Base-by-base conservation (phyloP, 2,113 vertebrate genomes). In the Serilophus lunatus region DNA sequence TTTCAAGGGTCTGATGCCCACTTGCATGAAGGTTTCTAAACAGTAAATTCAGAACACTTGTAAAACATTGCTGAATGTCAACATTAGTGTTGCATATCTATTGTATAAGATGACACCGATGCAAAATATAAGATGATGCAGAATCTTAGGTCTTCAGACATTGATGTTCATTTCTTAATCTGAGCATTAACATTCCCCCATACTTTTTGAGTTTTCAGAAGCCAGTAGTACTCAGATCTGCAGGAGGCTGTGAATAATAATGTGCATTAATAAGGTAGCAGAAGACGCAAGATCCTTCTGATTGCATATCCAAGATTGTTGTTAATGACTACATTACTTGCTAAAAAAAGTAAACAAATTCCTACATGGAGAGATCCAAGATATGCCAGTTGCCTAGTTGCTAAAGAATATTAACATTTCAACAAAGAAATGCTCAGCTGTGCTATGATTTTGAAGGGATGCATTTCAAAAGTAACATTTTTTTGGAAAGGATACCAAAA, bases 321-420 rank as follows among this genome's bases (percentile, higher is more conserved):
- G 68, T 95, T 94, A 92, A 88, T 90, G 86, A 96, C 83, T 91
- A 80, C 18, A 86, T 91, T 66, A 84, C 78, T 89, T 96, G 63
- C 66, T 95, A 91, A 90, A 93, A 95, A 95, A 94, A 82, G 84
- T 92, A 96, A 95, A 96, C 91, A 94, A 83, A 91, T 75, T 86
- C 47, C 44, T 79, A 66, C 57, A 82, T 84, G 53, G 40, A 90
- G 65, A 79, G 24, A 91, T 88, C 45, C 71, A 90, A 95, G 75
- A 85, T 78, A 69, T 60, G 61, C 14, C 70, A 88, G 63, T 92
- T 96, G 82, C 86, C 56, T 94, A 72, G 88, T 11, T 92, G 91
- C 90, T 89, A 71, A 77, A 91, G 79, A 57, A 86, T 88, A 88
- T 72, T 91, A 95, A 90, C 65, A 82, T 91, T 81, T 74, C 74